Base-by-base conservation (phyloP, 2,888 invertebrate species). In the Acrocera orbiculus region DNA sequence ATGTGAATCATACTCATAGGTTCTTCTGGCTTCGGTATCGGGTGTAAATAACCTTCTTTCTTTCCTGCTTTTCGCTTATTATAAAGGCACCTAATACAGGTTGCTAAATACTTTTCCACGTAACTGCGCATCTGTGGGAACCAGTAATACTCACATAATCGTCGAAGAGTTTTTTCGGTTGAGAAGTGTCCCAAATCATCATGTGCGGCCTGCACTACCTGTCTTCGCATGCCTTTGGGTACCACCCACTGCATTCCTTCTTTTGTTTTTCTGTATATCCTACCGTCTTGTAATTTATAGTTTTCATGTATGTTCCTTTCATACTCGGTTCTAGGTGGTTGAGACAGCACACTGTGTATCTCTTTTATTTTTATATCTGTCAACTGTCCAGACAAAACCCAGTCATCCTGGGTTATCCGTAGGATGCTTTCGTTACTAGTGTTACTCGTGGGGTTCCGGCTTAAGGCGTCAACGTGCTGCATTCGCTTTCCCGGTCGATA, bases 401-500 rank as follows among this genome's bases (percentile, higher is more conserved):
- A 19, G 19, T 19, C 19, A n/a, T n/a, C n/a, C n/a, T n/a, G n/a
- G n/a, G n/a, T n/a, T n/a, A n/a, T n/a, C n/a, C n/a, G n/a, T n/a
- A n/a, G n/a, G n/a, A n/a, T n/a, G n/a, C n/a, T n/a, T n/a, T n/a
- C n/a, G n/a, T n/a, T 13, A 23, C 16, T 16, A 19, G 16, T 20
- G 5, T 4, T n/a, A 3, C 22, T 31, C 2, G 28, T 11, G 2
- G 43, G 35, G 39, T 47, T 46, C 9, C 46, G 25, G 11, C 48
- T 45, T 9, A 50, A 29, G 5, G 47, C 44, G 39, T 48, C 48
- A 6, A 44, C 52, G 42, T 52, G 51, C 10, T 36, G 32, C 51
- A 53, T 51, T 28, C 39, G 42, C 2, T 34, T 20, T 1, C 50
- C 50, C 5, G 47, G 40, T 27, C 49, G 30, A 31, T 50, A 47